Percentiles rank a stretch among this genome's conserved stretches.
Conservation (phyloP, 1,140 invertebrate genomes). For the Plodia interpunctella region DNA sequence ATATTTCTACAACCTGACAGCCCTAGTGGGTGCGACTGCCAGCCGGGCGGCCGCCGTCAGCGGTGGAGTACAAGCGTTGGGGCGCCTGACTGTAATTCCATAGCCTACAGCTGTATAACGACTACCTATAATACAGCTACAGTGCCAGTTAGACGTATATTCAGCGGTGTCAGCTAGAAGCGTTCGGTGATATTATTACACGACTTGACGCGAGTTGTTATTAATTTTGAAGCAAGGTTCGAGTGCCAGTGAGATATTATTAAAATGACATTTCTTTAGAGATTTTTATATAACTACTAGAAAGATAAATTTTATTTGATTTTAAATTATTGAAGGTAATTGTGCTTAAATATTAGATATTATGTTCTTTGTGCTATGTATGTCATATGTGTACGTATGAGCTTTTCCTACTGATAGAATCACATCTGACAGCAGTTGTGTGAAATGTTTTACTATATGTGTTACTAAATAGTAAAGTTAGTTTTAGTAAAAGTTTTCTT, state of each 20-base stretch:
- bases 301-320: not conserved
- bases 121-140: not conserved
- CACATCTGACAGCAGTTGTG: no score
- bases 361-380: no score
- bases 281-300: no score
- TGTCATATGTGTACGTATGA: no score
- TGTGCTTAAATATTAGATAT: no score
- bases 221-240: not conserved
- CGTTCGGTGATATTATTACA: conserved; percentile 1
- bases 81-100: not conserved
- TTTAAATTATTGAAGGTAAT: no score
- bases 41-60: not conserved
- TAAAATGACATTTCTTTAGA: not conserved
- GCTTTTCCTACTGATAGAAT: no score
- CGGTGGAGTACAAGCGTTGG: not conserved
- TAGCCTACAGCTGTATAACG: not conserved
- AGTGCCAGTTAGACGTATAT: not conserved
- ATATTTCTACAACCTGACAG: not conserved
- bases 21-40: conserved; percentile 2
- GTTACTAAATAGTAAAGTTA: no score
- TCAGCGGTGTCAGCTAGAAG: not conserved
- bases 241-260: not conserved
- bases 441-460: no score
- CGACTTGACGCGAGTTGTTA: not conserved
- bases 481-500: no score